Evolutionary conservation across 1,140 invertebrate genomes (phyloP).

Genomic region (Bombus huntii): DNA sequence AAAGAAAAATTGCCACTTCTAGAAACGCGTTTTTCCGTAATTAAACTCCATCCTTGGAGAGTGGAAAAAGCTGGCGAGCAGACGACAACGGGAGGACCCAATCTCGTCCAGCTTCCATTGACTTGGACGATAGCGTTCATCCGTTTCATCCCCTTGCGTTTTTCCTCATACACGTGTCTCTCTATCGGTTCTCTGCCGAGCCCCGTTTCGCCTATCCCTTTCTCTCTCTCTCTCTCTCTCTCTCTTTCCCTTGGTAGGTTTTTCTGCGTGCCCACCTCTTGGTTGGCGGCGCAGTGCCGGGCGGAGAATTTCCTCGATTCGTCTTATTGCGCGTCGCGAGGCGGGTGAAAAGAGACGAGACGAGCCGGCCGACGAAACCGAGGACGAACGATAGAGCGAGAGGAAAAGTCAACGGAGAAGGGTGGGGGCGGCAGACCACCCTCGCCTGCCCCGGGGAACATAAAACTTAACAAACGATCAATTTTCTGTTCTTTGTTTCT

Average conservation of each 20-base stretch:
- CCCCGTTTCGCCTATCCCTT: background rate
- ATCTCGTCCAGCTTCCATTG: constrained; percentile 72
- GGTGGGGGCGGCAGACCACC: constrained; percentile 34
- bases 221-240: no score
- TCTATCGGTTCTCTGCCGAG: constrained; percentile 9
- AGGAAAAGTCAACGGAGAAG: background rate
- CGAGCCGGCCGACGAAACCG: background rate
- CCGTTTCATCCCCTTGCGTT: constrained; percentile 12
- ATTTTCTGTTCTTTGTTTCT: constrained; percentile 81
- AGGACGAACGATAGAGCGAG: background rate
- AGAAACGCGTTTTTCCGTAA: constrained; percentile 52
- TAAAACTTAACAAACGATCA: constrained; percentile 82
- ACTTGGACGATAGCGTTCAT: constrained; percentile 51
- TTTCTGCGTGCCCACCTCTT: constrained; percentile 63
- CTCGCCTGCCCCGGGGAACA: constrained; percentile 68
- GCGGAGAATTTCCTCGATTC: constrained; percentile 70
- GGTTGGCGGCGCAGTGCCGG: constrained; percentile 17
- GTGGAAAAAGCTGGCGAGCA: constrained; percentile 47
- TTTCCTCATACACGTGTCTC: constrained; percentile 54
- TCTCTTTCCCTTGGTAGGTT: constrained; percentile 31
- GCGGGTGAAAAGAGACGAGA: background rate
- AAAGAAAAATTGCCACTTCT: background rate
- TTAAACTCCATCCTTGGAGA: constrained; percentile 51
- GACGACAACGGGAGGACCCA: constrained; percentile 57
- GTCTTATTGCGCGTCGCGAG: constrained; percentile 69